A percentile compares a stretch with the other conserved stretches of the same genome.
Evolutionary conservation across 2,113 vertebrate species (phyloP).

Genomic region (Dipodomys merriami): DNA sequence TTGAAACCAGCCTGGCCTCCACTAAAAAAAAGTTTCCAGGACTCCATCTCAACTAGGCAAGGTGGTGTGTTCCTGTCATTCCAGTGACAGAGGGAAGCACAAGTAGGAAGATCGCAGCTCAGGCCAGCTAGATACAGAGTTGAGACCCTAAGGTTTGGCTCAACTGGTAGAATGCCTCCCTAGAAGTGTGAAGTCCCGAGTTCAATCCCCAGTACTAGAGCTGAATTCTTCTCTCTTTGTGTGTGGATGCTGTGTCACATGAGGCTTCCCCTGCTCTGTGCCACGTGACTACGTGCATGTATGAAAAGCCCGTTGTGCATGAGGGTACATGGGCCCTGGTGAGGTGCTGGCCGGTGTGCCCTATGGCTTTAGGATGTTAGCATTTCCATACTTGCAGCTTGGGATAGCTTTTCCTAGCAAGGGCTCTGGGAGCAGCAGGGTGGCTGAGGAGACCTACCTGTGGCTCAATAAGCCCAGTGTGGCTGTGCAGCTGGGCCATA

Average conservation of each 20-base stretch:
- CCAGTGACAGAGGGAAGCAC: no score
- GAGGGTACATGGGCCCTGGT: background rate
- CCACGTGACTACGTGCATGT: background rate
- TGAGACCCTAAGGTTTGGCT: no score
- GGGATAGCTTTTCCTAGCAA: background rate
- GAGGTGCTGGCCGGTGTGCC: background rate
- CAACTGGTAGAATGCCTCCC: no score
- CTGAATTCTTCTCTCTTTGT: background rate
- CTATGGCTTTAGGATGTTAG: background rate
- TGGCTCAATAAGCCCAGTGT: background rate
- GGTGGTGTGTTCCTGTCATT: no score
- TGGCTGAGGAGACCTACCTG: background rate
- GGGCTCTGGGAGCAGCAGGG: background rate
- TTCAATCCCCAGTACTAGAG: no score
- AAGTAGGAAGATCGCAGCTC: no score
- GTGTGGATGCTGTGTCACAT: background rate
- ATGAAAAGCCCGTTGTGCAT: background rate
- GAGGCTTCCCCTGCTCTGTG: background rate
- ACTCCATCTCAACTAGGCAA: no score
- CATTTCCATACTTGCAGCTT: no score
- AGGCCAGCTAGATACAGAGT: no score
- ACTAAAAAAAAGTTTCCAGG: no score
- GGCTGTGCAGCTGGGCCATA: background rate
- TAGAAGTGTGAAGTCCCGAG: no score
- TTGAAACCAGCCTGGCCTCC: no score